Conservation (phyloP, 2,888 invertebrate genomes). For the Heliconius cydno region DNA sequence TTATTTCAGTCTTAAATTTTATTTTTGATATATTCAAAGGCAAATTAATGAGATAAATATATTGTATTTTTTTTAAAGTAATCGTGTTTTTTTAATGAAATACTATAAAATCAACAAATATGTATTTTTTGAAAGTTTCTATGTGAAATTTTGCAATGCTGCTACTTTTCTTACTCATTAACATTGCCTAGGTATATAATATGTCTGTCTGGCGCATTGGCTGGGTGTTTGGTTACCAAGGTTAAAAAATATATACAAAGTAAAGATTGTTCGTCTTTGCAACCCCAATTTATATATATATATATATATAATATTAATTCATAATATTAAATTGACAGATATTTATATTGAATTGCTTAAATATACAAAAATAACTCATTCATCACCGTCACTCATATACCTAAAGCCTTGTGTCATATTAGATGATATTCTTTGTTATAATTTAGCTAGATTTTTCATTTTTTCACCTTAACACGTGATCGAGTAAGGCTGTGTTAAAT, state of each 20-base stretch:
- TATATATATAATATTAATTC: neutral
- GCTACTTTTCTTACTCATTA: slow-evolving; percentile 2
- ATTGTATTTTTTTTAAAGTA: no score
- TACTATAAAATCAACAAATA: neutral
- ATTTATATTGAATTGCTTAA: neutral
- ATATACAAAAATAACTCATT: neutral
- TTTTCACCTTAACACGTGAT: slow-evolving; percentile 12
- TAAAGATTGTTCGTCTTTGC: neutral
- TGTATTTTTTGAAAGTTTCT: neutral
- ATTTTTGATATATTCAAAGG: neutral
- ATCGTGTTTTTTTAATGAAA: neutral
- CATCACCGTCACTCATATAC: neutral
- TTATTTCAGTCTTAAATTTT: neutral
- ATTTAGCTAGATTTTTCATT: neutral
- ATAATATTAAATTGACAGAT: neutral
- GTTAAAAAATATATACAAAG: no score
- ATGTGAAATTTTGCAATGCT: no score
- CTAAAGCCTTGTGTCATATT: slow-evolving; percentile 9
- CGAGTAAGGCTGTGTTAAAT: slow-evolving; percentile 22
- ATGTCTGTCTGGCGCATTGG: slow-evolving; percentile 1
- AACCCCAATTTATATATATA: neutral
- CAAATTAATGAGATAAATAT: no score
- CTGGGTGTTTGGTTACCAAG: slow-evolving; percentile 5
- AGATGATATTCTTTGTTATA: neutral
- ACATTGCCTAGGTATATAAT: neutral